Percentiles rank a stretch among this genome's conserved stretches.
These are phyloP conservation scores for Centropus bengalensis DNA, from an alignment of 2,113 vertebrate species.

Conservation along the genomic window DNA sequence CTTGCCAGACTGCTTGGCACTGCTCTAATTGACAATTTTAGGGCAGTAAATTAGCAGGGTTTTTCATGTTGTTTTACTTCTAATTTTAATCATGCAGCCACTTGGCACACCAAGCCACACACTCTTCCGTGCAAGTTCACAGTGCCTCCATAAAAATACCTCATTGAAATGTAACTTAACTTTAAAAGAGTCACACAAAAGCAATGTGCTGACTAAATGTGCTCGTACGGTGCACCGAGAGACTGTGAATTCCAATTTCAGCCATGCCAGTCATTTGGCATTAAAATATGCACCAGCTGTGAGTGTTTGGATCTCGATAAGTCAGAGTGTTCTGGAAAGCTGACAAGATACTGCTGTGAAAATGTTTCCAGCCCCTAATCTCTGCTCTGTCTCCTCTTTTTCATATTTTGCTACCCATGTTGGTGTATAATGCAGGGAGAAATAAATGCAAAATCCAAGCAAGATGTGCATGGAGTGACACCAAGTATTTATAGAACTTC, in stretches of 20 bases:
- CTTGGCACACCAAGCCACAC: conserved; percentile 19
- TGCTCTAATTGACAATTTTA: conserved; percentile 63
- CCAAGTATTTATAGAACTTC: conserved; percentile 5
- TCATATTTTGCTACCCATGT: conserved; percentile 63
- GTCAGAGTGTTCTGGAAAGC: conserved; percentile 68
- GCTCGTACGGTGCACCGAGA: not conserved
- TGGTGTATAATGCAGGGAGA: conserved; percentile 39
- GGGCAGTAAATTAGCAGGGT: conserved; percentile 65
- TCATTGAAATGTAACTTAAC: conserved; percentile 64
- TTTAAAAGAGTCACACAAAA: conserved; percentile 61
- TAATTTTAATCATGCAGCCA: conserved; percentile 63
- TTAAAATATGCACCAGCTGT: conserved; percentile 76
- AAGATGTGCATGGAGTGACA: conserved; percentile 20
- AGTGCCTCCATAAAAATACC: conserved; percentile 30
- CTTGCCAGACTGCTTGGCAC: conserved; percentile 68
- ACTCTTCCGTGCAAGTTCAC: conserved; percentile 38
- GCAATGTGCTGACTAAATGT: conserved; percentile 53
- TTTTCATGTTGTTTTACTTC: conserved; percentile 63
- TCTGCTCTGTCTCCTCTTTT: conserved; percentile 58
- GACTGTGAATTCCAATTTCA: conserved; percentile 70
- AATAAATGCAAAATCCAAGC: conserved; percentile 45
- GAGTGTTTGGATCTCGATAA: conserved; percentile 75
- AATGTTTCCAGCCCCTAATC: conserved; percentile 66
- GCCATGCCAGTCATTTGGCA: conserved; percentile 71
- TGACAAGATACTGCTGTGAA: conserved; percentile 71